Base-by-base conservation (phyloP, 2,113 vertebrate species). In the Lasiurus cinereus region DNA sequence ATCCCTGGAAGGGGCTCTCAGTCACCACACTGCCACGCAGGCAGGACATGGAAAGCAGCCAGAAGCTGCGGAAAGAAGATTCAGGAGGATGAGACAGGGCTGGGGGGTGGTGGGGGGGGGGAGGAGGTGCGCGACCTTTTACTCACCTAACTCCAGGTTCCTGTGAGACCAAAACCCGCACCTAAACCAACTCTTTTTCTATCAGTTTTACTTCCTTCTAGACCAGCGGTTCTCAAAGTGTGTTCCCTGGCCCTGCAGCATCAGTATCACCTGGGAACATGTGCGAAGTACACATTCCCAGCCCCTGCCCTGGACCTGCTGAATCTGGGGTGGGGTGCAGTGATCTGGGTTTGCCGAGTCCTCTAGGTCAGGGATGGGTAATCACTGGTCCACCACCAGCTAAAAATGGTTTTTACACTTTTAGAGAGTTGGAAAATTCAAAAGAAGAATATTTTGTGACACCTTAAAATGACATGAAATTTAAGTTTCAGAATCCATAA, bases 371-470 rank as follows among this genome's bases (percentile, higher is more conserved):
- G 24, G 1, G 39, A 50, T 29, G 0, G 19, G 24, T 52, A 8
- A 16, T 43, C 6, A 6, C 36, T 7, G 36, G 74, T 31, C 56
- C 46, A 2, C 50, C 1, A 8, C 8, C 21, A 59, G 36, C 29
- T 12, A 36, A 48, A 56, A 11, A 12, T 6, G 3, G 50, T 46
- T 88, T 86, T 62, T 36, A 50, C 29, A 9, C 39, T 83, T 84
- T 39, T n/a, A 76, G 66, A 77, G 33, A 36, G 14, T 33, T 36
- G 48, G 8, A 6, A 3, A 24, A 77, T 67, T 50, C 36, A 76
- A 80, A 76, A 94, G 18, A 78, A 94, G 52, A 56, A 8, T 46
- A 29, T 89, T 89, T 56, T 67, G 27, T 10, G 48, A 70, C 52
- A 52, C 31, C 33, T 70, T 48, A 82, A 70, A 64, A 66, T 54